Conservation (phyloP, 1,140 invertebrate genomes). For the Hermetia illucens region DNA sequence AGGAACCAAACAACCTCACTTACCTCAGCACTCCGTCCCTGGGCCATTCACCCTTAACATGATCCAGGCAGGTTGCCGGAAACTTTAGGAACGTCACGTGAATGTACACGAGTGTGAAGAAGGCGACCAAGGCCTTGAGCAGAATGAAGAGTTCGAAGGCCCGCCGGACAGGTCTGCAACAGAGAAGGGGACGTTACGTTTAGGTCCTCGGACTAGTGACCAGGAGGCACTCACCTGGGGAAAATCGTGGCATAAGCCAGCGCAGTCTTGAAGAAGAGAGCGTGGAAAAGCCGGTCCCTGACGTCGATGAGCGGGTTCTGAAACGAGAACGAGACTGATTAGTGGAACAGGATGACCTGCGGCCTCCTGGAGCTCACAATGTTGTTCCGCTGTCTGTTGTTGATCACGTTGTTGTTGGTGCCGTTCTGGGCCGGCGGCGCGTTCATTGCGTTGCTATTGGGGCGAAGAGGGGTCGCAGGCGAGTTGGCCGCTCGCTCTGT, state of each 20-base stretch:
- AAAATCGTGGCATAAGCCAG: conserved; percentile 80
- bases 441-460: too few relatives aligned
- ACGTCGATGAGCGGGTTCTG: conserved; percentile 70
- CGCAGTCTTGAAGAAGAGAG: conserved; percentile 82
- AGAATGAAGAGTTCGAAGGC: conserved; percentile 85
- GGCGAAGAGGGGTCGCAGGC: too few relatives aligned
- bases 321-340: conserved; percentile 11
- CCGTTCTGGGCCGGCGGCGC: conserved; percentile 5
- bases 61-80: conserved; percentile 85
- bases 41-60: conserved; percentile 84
- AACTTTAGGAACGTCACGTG: conserved; percentile 86
- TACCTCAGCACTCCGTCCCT: conserved; percentile 78
- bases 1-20: not conserved
- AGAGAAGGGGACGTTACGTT: not conserved
- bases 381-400: too few relatives aligned
- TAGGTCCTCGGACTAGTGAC: too few relatives aligned
- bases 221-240: conserved; percentile 41
- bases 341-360: too few relatives aligned
- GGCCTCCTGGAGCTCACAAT: too few relatives aligned
- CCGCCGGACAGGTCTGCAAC: conserved; percentile 54
- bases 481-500: too few relatives aligned
- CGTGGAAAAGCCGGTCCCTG: conserved; percentile 87
- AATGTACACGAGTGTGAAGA: conserved; percentile 88
- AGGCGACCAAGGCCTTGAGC: conserved; percentile 74
- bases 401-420: conserved; percentile 7